Evolutionary conservation across 2,888 invertebrate genomes (phyloP), one percentile per base, ranked within the genome.

Genomic region (Orchesellides sinensis): DNA sequence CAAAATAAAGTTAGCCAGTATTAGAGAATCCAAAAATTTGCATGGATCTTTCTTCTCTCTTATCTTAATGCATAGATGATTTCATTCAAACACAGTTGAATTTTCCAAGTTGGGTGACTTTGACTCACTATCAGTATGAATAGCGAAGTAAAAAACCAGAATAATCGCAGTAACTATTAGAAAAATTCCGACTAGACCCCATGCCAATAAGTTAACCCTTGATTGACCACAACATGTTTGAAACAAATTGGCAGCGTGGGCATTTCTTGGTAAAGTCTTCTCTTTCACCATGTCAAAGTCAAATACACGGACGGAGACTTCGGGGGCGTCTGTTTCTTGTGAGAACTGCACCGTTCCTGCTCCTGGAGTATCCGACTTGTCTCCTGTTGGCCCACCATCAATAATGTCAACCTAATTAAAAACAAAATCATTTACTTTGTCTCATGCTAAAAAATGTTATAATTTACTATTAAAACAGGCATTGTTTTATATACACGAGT

Each of bases 261-360:
- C 25, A 56, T 56, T 23, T 47, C 82, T 10, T 5, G 80, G 74
- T 2, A 82, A 29, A 6, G 82, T 82, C 25, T 63, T 74, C 23
- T 54, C 40, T 52, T 82, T 82, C 0, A 45, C 68, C 75, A 82
- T 74, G 45, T 69, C 59, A 40, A 82, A 82, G 23, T 82, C 82
- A 29, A 75, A 82, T 1, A 82, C 82, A 2, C 52, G 68, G 1
- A 19, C 14, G 3, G 82, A 25, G 14, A 59, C n/a, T 40, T 75
- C 75, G 0, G 82, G 82, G 2, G 61, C 73, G 14, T 81, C 81
- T 27, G 66, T 74, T 35, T 81, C 81, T 19, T 69, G 23, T 2
- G 82, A 69, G 35, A 82, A 82, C 3, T 69, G 68, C 1, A 29
- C 29, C 1, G 35, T 19, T 17, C 2, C 56, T n/a, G n/a, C n/a